Evolutionary conservation across 2,888 invertebrate species (phyloP), one percentile per base, ranked within the genome.

Genomic region (Tinea semifulvella): DNA sequence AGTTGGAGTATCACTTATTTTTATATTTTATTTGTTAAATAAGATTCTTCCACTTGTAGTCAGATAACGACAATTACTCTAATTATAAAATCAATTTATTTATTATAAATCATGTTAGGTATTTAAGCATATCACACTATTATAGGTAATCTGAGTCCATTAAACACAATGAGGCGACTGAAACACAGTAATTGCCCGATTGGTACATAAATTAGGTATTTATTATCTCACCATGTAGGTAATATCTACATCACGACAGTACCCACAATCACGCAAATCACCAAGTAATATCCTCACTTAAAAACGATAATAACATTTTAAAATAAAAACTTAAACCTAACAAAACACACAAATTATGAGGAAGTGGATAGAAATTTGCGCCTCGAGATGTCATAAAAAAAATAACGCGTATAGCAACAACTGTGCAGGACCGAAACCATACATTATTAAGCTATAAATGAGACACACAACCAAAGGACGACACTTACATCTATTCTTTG

Each of bases 331-430:
- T 31, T 31, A 31, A 31, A 31, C 13, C 3, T 7, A 7, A 22
- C 22, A 22, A 5, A 7, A 31, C 31, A 22, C 22, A 17, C 22
- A 40, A 40, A 22, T 38, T 22, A 40, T 40, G 22, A 40, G 40
- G 22, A 40, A 40, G 20, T 40, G 40, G 11, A 40, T 22, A 40
- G 40, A 40, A 40, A 40, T 22, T 40, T 40, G 19, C 38, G 38
- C 38, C 38, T 38, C 38, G 18, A 40, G 11, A 40, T 22, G 36
- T 36, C 36, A 36, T 36, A 36, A 36, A 36, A 22, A 28, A 36
- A 31, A 31, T 31, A 31, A 31, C 31, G 31, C 31, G 31, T 31
- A 31, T 31, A 14, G 31, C 31, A 31, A 31, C 11, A 14, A 14
- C 18, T 18, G 35, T 18, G 16, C 36, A 36, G n/a, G 18, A 36